phyloP scores from a whole-genome alignment of 2,888 invertebrate species.

The Amphipyra berbera region DNA sequence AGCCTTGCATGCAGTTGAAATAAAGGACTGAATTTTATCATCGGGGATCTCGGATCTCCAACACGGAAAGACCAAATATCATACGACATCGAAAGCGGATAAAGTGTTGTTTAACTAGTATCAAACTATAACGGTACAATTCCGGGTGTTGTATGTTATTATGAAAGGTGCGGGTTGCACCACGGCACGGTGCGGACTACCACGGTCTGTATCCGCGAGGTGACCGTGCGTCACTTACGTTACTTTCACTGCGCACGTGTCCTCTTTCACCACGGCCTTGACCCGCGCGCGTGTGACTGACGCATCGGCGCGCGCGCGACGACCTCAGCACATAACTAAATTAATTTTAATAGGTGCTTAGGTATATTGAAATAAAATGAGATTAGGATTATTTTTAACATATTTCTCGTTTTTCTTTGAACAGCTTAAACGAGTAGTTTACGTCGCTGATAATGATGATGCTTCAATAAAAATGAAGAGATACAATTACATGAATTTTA shows the following conservation, averaged over 20 bases:
- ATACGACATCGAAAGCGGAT: slow-evolving; percentile 26
- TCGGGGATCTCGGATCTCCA: no score
- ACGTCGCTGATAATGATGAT: no score
- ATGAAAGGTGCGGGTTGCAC: slow-evolving; percentile 4
- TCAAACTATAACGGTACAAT: not conserved
- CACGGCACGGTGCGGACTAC: not conserved
- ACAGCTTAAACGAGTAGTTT: no score
- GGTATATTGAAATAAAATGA: not conserved
- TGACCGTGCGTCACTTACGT: slow-evolving; percentile 47
- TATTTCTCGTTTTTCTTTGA: no score
- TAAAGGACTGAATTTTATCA: no score
- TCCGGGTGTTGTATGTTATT: slow-evolving; percentile 16
- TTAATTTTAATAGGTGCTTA: not conserved
- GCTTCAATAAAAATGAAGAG: no score
- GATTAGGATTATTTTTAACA: not conserved
- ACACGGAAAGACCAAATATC: not conserved
- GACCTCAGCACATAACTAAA: slow-evolving; percentile 3
- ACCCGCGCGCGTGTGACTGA: slow-evolving; percentile 35
- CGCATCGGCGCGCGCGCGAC: slow-evolving; percentile 13
- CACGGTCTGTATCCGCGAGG: slow-evolving; percentile 24
- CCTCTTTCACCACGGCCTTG: slow-evolving; percentile 58
- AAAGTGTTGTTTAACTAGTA: not conserved
- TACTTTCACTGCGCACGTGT: slow-evolving; percentile 53
- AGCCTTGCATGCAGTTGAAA: no score
- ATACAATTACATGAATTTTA: no score